phyloP scores from a whole-genome alignment of 2,888 invertebrate genomes.

The Tortricodes alternella region DNA sequence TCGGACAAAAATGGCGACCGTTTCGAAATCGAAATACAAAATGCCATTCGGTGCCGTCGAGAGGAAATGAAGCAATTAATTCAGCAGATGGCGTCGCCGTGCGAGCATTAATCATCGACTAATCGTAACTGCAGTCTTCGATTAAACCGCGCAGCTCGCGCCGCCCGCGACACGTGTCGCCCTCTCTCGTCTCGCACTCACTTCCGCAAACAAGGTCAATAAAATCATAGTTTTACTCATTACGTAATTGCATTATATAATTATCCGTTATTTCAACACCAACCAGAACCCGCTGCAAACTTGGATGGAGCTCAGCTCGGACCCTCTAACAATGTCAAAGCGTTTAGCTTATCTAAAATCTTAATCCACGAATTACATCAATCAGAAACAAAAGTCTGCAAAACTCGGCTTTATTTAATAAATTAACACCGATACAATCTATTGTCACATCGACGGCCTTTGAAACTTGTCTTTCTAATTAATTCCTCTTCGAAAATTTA shows the following conservation, averaged over 20 bases:
- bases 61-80: conserved; percentile 83
- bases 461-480: conserved; percentile 69
- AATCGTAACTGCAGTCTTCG: conserved; percentile 82
- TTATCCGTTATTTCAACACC: conserved; percentile 20
- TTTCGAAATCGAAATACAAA: conserved; percentile 76
- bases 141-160: conserved; percentile 69
- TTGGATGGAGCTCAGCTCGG: conserved; percentile 19
- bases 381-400: conserved; percentile 56
- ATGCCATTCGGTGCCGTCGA: conserved; percentile 79
- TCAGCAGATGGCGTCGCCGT: conserved; percentile 80
- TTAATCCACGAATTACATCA: conserved; percentile 55
- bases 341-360: conserved; percentile 38
- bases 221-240: not conserved
- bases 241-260: no score
- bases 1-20: conserved; percentile 66
- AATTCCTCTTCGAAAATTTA: conserved; percentile 73
- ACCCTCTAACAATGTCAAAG: conserved; percentile 17
- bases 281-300: conserved; percentile 33
- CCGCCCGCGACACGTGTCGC: conserved; percentile 37
- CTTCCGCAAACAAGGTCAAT: conserved; percentile 10
- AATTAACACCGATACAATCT: conserved; percentile 75
- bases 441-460: conserved; percentile 70
- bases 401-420: conserved; percentile 63
- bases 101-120: conserved; percentile 81
- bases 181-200: conserved; percentile 1